Evolutionary conservation across 2,888 invertebrate genomes (phyloP).

Genomic region (Muscina levida): DNA sequence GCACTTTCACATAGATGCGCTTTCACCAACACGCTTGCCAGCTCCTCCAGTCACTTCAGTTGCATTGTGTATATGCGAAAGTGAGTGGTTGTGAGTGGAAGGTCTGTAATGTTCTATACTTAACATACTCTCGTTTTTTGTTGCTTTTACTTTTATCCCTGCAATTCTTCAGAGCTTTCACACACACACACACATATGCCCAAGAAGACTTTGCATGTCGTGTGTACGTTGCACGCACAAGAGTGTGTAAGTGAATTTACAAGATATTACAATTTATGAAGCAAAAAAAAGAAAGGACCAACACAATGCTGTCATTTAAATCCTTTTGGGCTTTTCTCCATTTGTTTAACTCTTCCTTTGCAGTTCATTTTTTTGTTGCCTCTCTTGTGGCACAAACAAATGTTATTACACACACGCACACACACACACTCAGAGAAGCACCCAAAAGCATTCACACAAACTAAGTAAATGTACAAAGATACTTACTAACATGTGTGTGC

Average conservation of each 20-base stretch:
- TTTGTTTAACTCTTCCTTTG: not conserved
- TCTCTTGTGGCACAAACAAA: not conserved
- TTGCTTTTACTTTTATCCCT: not conserved
- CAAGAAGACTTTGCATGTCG: not conserved
- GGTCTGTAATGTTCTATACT: not conserved
- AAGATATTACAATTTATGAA: not conserved
- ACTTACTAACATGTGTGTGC: too few relatives aligned
- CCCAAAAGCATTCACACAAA: too few relatives aligned
- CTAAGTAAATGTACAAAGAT: too few relatives aligned
- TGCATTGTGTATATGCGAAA: not conserved
- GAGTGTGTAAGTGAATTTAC: not conserved
- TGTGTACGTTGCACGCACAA: not conserved
- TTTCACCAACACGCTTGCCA: too few relatives aligned
- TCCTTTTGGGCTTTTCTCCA: not conserved
- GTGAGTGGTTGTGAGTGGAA: not conserved
- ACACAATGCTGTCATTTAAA: conserved; percentile 20
- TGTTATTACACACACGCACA: too few relatives aligned
- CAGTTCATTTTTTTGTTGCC: conserved; percentile 4
- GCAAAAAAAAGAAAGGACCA: not conserved
- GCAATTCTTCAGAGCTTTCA: not conserved
- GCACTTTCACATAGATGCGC: not conserved
- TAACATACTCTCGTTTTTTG: conserved; percentile 3
- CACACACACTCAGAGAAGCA: too few relatives aligned
- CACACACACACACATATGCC: not conserved
- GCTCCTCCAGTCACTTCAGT: not conserved